Percentiles rank a stretch among this genome's conserved stretches.
Evolutionary conservation across 2,797 vertebrate species (phyloP).

Genomic region (Muscicapa striata): DNA sequence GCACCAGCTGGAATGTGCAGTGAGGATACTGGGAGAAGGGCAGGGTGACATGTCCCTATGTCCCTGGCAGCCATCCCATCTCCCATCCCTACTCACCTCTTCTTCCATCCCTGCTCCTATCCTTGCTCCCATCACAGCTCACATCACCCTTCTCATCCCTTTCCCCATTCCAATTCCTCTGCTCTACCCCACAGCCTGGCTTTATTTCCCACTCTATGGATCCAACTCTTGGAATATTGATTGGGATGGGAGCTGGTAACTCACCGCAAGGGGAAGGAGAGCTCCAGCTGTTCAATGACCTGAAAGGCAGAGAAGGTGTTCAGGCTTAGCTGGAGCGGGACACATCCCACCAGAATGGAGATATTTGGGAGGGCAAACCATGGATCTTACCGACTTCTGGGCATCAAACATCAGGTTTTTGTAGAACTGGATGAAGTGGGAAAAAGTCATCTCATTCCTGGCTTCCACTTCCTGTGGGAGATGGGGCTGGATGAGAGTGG

Average conservation of each 20-base stretch:
- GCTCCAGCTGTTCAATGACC: conserved; percentile 89
- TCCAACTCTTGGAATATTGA: too few relatives aligned
- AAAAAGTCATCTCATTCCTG: conserved; percentile 81
- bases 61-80: neutral
- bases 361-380: neutral
- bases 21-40: accelerated
- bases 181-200: neutral
- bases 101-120: neutral
- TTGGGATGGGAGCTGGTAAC: neutral
- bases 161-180: neutral
- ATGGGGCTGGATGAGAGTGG: neutral
- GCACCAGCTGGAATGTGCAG: accelerated
- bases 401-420: conserved; percentile 88
- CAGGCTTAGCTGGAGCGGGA: neutral
- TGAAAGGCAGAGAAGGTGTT: conserved; percentile 51
- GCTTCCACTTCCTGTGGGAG: conserved; percentile 83
- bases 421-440: conserved; percentile 87
- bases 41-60: neutral
- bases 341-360: accelerated
- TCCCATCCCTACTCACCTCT: neutral
- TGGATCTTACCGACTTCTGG: conserved; percentile 83
- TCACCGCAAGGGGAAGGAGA: conserved; percentile 87
- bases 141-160: neutral
- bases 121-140: neutral
- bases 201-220: neutral